Conservation (phyloP, 2,888 invertebrate genomes). For the Lymantria dispar region DNA sequence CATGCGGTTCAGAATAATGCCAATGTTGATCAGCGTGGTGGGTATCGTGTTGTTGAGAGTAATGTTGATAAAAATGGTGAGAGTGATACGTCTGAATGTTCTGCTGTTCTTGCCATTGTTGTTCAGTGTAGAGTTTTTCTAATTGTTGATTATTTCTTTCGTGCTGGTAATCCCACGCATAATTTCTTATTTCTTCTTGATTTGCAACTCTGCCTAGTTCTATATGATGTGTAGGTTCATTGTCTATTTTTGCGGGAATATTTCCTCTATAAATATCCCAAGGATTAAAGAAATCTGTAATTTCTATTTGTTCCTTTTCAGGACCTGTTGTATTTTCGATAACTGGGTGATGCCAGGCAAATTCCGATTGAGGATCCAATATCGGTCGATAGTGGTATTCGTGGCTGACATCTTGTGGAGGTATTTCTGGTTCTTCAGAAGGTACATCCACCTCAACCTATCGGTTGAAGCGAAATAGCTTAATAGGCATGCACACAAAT, state of each 20-base stretch:
- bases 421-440: conserved; percentile 52
- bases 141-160: conserved; percentile 24
- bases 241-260: conserved; percentile 56
- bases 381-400: conserved; percentile 58
- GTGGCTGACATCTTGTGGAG: conserved; percentile 50
- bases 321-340: conserved; percentile 45
- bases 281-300: conserved; percentile 83
- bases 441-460: conserved; percentile 64
- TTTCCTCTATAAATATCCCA: conserved; percentile 87
- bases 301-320: conserved; percentile 43
- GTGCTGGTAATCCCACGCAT: conserved; percentile 58
- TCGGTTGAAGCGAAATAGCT: conserved; percentile 72
- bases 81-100: conserved; percentile 9
- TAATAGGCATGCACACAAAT: conserved; percentile 69
- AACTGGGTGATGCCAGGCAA: conserved; percentile 73
- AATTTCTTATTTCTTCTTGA: conserved; percentile 55
- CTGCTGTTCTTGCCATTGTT: conserved; percentile 13
- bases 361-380: conserved; percentile 68
- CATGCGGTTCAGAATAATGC: conserved; percentile 19
- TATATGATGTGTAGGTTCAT: conserved; percentile 23
- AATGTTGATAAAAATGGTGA: conserved; percentile 21
- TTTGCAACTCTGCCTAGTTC: conserved; percentile 38
- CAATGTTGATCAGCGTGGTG: conserved; percentile 26
- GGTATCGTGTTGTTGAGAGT: conserved; percentile 27
- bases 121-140: conserved; percentile 23